A percentile compares a stretch with the other conserved stretches of the same genome.
phyloP scores from a whole-genome alignment of 1,140 invertebrate species.

The Drosophila bipectinata region DNA sequence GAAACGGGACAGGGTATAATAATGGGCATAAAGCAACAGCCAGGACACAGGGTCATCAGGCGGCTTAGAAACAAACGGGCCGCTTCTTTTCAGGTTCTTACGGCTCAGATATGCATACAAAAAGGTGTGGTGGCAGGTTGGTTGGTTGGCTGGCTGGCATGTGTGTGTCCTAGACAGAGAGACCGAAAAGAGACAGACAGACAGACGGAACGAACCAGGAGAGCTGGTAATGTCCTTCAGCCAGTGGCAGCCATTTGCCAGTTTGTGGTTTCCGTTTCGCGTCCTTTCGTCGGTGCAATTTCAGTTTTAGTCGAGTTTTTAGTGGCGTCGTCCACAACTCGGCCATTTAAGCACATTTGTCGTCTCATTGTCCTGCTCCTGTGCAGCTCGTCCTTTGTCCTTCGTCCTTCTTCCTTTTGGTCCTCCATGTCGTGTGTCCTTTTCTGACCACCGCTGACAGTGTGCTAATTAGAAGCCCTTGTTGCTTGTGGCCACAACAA shows the following conservation, averaged over 20 bases:
- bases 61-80: slow-evolving; percentile 30
- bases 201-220: background rate
- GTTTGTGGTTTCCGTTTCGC: slow-evolving; percentile 70
- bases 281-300: slow-evolving; percentile 61
- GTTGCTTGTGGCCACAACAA: slow-evolving; percentile 81
- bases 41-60: slow-evolving; percentile 18
- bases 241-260: slow-evolving; percentile 68
- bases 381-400: background rate
- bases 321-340: slow-evolving; percentile 73
- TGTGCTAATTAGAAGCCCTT: slow-evolving; percentile 82
- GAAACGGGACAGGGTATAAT: slow-evolving; percentile 32
- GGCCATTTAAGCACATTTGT: slow-evolving; percentile 81
- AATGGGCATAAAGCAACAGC: slow-evolving; percentile 34
- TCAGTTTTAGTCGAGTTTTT: slow-evolving; percentile 71
- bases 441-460: slow-evolving; percentile 68
- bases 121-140: slow-evolving; percentile 7
- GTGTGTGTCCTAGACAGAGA: slow-evolving; percentile 8
- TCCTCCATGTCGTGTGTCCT: slow-evolving; percentile 1
- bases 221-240: slow-evolving; percentile 50
- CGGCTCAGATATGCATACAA: slow-evolving; percentile 47
- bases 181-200: background rate
- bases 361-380: slow-evolving; percentile 60
- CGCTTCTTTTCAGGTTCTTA: slow-evolving; percentile 28
- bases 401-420: background rate
- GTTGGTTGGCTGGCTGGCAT: background rate